phyloP scores from a whole-genome alignment of 2,888 invertebrate species.

The Apodemia zela region DNA sequence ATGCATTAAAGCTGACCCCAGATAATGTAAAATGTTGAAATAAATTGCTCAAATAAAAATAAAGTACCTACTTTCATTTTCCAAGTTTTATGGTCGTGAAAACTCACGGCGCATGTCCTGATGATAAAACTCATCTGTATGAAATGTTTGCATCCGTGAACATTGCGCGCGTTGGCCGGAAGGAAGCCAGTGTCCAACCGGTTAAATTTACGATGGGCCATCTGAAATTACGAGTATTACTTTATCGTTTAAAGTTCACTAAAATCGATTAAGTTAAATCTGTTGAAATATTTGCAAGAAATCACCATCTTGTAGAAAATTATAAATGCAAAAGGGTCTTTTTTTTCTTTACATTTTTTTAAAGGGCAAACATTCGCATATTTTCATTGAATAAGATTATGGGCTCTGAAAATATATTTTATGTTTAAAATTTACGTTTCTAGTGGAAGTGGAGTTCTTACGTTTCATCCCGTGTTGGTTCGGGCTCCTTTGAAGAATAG shows the following conservation, averaged over 20 bases:
- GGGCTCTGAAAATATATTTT: too few relatives aligned
- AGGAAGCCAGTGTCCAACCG: constrained; percentile 53
- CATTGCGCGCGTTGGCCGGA: constrained; percentile 41
- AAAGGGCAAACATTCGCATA: too few relatives aligned
- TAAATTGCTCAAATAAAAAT: constrained; percentile 1
- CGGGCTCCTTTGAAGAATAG: too few relatives aligned
- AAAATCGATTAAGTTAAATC: neutral
- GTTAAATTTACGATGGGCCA: constrained; percentile 57
- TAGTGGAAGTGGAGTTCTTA: too few relatives aligned
- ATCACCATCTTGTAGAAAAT: too few relatives aligned
- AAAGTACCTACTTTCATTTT: constrained; percentile 3
- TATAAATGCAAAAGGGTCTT: too few relatives aligned
- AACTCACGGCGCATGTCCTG: constrained; percentile 23
- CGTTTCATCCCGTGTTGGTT: too few relatives aligned
- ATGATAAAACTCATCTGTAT: constrained; percentile 31
- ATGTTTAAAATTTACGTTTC: too few relatives aligned
- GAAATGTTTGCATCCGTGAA: constrained; percentile 32
- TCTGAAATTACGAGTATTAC: constrained; percentile 41
- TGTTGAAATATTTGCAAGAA: neutral
- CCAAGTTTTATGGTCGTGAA: constrained; percentile 14
- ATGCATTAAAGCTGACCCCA: neutral
- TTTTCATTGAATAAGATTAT: too few relatives aligned
- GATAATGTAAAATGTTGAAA: neutral
- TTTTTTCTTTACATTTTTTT: too few relatives aligned
- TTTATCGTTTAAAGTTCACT: neutral